Evolutionary conservation across 1,140 invertebrate genomes (phyloP).

Genomic region (Monochamus saltuarius): DNA sequence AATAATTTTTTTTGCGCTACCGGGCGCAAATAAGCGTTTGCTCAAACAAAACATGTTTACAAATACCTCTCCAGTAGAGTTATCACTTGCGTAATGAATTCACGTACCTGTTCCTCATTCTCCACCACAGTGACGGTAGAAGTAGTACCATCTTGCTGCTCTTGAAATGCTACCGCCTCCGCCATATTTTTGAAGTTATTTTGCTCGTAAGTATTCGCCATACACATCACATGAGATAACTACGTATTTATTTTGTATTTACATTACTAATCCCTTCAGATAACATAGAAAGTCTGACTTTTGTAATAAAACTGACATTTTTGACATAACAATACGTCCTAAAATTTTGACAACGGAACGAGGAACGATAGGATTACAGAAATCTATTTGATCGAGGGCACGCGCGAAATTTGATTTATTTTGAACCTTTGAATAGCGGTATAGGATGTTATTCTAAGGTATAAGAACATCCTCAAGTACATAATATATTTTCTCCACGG

Average conservation of each 20-base stretch:
- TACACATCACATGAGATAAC: constrained; percentile 3
- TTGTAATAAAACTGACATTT: too few relatives aligned
- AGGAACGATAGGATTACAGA: too few relatives aligned
- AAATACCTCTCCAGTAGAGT: not conserved
- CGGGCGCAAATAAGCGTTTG: not conserved
- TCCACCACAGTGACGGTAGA: constrained; percentile 42
- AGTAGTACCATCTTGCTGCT: constrained; percentile 37
- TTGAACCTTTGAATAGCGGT: too few relatives aligned
- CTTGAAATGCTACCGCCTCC: constrained; percentile 39
- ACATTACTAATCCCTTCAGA: not conserved
- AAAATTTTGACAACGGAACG: constrained; percentile 1
- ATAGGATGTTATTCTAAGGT: too few relatives aligned
- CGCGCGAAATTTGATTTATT: too few relatives aligned
- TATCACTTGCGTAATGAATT: constrained; percentile 14
- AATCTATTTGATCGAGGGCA: too few relatives aligned
- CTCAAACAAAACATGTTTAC: constrained; percentile 8
- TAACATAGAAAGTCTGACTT: too few relatives aligned
- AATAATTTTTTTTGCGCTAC: not conserved
- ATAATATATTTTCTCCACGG: too few relatives aligned
- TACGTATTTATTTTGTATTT: constrained; percentile 1
- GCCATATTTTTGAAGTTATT: constrained; percentile 32
- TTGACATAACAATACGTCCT: too few relatives aligned
- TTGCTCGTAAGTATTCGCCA: constrained; percentile 10
- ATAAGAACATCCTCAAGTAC: too few relatives aligned
- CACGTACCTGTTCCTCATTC: constrained; percentile 41